phyloP scores from a whole-genome alignment of 2,113 vertebrate genomes.

The Neodon shergylaensis region DNA sequence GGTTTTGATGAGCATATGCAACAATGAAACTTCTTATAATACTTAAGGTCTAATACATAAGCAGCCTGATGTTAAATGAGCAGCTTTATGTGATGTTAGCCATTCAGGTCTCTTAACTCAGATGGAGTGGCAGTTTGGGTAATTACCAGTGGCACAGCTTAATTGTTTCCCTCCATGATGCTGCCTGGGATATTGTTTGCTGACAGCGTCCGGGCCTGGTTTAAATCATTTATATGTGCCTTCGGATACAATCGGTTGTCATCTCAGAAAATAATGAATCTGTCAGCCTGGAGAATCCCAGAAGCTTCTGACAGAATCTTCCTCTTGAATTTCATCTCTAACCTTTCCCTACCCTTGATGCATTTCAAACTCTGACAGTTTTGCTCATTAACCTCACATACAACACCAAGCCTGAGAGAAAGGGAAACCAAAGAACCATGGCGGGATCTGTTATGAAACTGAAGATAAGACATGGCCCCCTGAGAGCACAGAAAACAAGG shows the following conservation, averaged over 20 bases:
- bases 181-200: constrained; percentile 53
- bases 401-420: neutral
- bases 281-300: constrained; percentile 76
- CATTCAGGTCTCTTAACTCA: constrained; percentile 13
- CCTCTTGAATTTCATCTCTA: constrained; percentile 77
- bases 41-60: neutral
- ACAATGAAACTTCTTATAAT: neutral
- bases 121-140: constrained; percentile 45
- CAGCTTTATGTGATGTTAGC: neutral
- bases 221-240: constrained; percentile 67
- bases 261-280: constrained; percentile 81
- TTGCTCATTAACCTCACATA: neutral
- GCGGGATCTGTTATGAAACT: neutral
- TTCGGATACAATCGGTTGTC: constrained; percentile 80
- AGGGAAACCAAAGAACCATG: neutral
- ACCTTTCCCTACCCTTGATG: constrained; percentile 74
- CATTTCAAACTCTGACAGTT: constrained; percentile 38
- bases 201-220: constrained; percentile 76
- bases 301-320: constrained; percentile 70
- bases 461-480: neutral
- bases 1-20: neutral
- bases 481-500: neutral
- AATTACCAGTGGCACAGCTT: neutral
- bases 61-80: neutral
- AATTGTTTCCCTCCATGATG: constrained; percentile 33